Evolutionary conservation across 1,140 invertebrate genomes (phyloP).

Genomic region (Camponotus pennsylvanicus): DNA sequence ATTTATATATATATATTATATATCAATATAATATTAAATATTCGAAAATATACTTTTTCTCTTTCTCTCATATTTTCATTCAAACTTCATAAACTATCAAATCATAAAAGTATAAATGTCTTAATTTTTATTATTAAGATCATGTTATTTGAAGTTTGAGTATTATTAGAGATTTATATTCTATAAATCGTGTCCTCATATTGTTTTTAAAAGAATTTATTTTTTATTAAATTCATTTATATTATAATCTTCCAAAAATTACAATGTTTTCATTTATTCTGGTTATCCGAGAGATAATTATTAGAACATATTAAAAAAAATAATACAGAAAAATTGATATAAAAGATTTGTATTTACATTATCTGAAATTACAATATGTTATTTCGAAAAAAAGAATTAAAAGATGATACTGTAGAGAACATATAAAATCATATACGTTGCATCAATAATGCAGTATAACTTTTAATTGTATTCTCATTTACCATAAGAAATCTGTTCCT

Average conservation of each 20-base stretch:
- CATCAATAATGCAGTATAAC: conserved; percentile 9
- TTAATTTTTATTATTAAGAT: neutral
- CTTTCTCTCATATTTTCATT: neutral
- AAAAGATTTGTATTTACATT: conserved; percentile 40
- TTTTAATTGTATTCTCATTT: conserved; percentile 31
- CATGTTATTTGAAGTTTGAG: conserved; percentile 4
- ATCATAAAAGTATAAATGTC: conserved; percentile 1
- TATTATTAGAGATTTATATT: conserved; percentile 5
- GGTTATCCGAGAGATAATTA: neutral
- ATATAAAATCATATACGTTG: conserved; percentile 10
- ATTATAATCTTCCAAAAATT: neutral
- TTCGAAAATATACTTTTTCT: neutral
- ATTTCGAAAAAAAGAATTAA: conserved; percentile 7
- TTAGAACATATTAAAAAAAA: conserved; percentile 20
- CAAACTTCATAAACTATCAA: neutral
- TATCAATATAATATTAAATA: conserved; percentile 27
- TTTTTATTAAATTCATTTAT: conserved; percentile 6
- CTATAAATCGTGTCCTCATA: conserved; percentile 23
- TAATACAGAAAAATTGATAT: conserved; percentile 34
- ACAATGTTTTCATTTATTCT: conserved; percentile 5
- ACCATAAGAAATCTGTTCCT: conserved; percentile 41
- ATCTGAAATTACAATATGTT: conserved; percentile 23
- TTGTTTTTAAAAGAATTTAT: conserved; percentile 23
- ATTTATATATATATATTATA: conserved; percentile 17
- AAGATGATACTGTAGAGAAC: neutral